phyloP scores from a whole-genome alignment of 2,888 invertebrate genomes.

The Volucella bombylans region DNA sequence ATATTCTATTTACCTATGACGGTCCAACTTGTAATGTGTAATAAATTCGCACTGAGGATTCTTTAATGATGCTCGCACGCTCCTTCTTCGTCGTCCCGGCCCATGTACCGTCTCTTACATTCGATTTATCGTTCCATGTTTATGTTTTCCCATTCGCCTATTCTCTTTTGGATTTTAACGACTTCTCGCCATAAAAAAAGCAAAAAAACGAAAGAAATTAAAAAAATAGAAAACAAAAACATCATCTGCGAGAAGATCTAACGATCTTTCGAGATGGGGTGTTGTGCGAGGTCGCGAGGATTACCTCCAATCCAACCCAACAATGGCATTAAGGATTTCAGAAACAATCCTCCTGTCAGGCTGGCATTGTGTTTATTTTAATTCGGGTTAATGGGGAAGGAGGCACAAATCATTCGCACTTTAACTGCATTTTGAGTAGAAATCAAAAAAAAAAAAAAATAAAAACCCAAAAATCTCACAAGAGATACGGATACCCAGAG shows the following conservation, averaged over 20 bases:
- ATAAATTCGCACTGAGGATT: slow-evolving; percentile 69
- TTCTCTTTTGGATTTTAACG: slow-evolving; percentile 55
- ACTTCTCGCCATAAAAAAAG: slow-evolving; percentile 34
- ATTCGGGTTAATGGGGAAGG: slow-evolving; percentile 72
- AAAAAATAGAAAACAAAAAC: slow-evolving; percentile 18
- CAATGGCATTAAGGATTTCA: slow-evolving; percentile 68
- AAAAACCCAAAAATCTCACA: background rate
- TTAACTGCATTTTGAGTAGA: background rate
- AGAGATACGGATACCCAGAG: no score
- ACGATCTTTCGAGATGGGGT: slow-evolving; percentile 51
- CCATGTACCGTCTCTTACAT: slow-evolving; percentile 17
- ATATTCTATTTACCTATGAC: background rate
- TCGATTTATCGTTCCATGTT: slow-evolving; percentile 58
- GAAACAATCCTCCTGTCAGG: slow-evolving; percentile 38
- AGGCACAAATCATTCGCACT: slow-evolving; percentile 73
- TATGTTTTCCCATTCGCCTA: slow-evolving; percentile 25
- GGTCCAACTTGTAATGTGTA: slow-evolving; percentile 50
- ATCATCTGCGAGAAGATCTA: slow-evolving; percentile 11
- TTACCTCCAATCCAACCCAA: slow-evolving; percentile 57
- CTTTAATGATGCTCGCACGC: slow-evolving; percentile 60
- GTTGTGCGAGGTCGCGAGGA: slow-evolving; percentile 31
- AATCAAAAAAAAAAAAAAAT: slow-evolving; percentile 6
- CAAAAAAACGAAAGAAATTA: slow-evolving; percentile 17
- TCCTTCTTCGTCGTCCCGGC: slow-evolving; percentile 13
- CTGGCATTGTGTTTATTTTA: slow-evolving; percentile 44